Evolutionary conservation across 2,797 vertebrate genomes (phyloP).

Genomic region (Dromococcyx pavoninus): DNA sequence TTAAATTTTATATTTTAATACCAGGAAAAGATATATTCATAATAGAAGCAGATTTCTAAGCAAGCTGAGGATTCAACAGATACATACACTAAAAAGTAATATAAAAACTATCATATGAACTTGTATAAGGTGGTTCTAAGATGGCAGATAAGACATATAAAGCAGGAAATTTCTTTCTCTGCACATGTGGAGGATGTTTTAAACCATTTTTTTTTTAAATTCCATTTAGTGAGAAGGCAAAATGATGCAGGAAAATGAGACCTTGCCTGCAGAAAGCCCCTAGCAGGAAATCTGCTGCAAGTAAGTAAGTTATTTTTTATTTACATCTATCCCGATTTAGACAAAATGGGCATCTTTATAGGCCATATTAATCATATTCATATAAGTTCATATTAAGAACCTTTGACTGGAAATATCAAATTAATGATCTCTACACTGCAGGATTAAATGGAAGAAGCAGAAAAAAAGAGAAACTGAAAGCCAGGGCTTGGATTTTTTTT

Average conservation of each 20-base stretch:
- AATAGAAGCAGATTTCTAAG: neutral
- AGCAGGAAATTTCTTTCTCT: neutral
- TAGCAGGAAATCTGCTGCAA: neutral
- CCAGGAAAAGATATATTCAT: neutral
- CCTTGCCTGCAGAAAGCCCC: neutral
- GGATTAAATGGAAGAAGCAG: neutral
- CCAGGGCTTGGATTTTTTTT: neutral
- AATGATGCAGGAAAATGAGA: neutral
- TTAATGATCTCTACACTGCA: neutral
- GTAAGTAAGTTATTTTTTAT: neutral
- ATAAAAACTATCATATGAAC: neutral
- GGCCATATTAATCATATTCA: neutral
- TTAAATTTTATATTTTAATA: neutral
- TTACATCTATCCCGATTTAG: neutral
- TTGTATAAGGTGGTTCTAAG: neutral
- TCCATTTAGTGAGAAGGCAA: neutral
- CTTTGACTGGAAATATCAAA: neutral
- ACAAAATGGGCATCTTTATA: neutral
- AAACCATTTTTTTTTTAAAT: neutral
- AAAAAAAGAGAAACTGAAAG: neutral
- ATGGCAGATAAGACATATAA: neutral
- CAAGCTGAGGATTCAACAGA: neutral
- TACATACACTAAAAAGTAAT: neutral
- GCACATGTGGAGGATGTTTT: neutral
- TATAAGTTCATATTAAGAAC: neutral